These are phyloP conservation scores for Bos taurus DNA, from an alignment of 2,113 vertebrate genomes.

Conservation along the genomic window DNA sequence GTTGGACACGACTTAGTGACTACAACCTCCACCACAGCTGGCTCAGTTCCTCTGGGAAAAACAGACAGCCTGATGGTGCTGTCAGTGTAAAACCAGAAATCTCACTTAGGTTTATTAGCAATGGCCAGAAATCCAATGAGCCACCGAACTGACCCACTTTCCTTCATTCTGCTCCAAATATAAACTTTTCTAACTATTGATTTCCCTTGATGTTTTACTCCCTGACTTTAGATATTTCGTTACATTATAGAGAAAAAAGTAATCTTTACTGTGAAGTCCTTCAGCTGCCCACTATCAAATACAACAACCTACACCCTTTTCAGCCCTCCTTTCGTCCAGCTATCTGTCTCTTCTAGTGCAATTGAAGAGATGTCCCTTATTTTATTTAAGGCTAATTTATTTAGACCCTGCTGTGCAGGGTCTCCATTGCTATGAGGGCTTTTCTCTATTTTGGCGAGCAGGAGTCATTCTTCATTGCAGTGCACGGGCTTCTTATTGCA, in stretches of 20 bases:
- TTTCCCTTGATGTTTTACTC: not conserved
- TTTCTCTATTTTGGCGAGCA: accelerated
- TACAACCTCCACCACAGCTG: not conserved
- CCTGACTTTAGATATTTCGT: not conserved
- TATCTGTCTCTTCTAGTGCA: not conserved
- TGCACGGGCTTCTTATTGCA: not conserved
- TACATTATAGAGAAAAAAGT: not conserved
- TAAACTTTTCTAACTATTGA: not conserved
- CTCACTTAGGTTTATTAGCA: not conserved
- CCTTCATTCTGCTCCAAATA: not conserved
- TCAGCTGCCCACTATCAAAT: not conserved
- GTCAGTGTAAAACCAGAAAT: not conserved
- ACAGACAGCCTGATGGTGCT: not conserved
- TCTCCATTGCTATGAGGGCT: not conserved
- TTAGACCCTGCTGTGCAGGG: not conserved
- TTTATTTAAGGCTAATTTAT: not conserved
- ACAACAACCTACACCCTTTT: not conserved
- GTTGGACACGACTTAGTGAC: accelerated
- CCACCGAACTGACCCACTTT: not conserved
- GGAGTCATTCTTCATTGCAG: not conserved
- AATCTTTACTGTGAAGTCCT: not conserved
- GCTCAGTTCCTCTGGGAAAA: not conserved
- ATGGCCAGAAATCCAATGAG: not conserved
- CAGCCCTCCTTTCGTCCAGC: not conserved
- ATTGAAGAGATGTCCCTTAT: not conserved